Conservation (phyloP, 2,888 invertebrate genomes). For the Drosophila meridiana region DNA sequence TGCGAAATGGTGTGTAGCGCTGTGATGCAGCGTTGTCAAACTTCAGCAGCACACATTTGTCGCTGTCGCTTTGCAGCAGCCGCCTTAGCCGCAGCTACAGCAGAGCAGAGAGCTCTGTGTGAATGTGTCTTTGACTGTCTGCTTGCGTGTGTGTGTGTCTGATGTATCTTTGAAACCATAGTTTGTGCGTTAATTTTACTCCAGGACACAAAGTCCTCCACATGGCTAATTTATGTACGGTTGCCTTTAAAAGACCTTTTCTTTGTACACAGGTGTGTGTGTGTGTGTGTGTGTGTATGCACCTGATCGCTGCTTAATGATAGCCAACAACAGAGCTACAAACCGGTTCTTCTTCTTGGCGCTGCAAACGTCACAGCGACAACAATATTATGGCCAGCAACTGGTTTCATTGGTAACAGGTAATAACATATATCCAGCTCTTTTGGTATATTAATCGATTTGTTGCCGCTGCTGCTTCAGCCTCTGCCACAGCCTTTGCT, state of each 20-base stretch:
- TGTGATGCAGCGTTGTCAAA: constrained; percentile 60
- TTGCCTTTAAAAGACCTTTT: constrained; percentile 35
- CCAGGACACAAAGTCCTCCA: constrained; percentile 47
- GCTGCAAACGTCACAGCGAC: constrained; percentile 44
- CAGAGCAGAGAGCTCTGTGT: constrained; percentile 33
- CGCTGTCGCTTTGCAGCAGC: constrained; percentile 58
- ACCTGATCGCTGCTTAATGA: constrained; percentile 59
- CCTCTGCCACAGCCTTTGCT: constrained; percentile 5
- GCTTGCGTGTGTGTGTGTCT: constrained; percentile 10
- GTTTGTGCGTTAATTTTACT: constrained; percentile 69
- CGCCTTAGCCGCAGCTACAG: constrained; percentile 19
- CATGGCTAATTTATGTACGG: constrained; percentile 54
- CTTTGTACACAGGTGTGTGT: constrained; percentile 29
- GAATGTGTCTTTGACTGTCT: constrained; percentile 31
- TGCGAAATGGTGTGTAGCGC: constrained; percentile 39
- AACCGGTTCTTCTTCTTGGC: constrained; percentile 40
- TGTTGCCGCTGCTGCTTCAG: constrained; percentile 36
- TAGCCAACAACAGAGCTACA: constrained; percentile 37
- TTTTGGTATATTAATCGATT: constrained; percentile 74
- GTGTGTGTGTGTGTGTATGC: constrained; percentile 14
- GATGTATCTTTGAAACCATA: constrained; percentile 63
- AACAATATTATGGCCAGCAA: constrained; percentile 39
- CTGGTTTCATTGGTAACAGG: constrained; percentile 62
- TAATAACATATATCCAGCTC: constrained; percentile 48
- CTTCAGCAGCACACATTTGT: constrained; percentile 60